Evolutionary conservation across 2,888 invertebrate genomes (phyloP).

Genomic region (Seladonia tumulorum): DNA sequence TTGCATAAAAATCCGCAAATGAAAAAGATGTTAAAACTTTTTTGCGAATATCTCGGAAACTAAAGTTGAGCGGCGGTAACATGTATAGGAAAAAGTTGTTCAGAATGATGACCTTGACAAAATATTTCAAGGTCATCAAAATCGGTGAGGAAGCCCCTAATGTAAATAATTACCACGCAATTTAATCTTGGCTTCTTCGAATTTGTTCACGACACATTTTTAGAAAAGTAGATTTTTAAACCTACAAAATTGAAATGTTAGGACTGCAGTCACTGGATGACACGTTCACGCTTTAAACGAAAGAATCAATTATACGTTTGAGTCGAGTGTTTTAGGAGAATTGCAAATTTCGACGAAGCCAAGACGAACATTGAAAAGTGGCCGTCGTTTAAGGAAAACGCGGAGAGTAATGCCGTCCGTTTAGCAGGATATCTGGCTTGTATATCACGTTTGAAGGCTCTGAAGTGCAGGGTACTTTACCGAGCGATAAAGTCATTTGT

Average conservation of each 20-base stretch:
- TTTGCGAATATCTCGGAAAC: no score
- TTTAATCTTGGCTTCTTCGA: no score
- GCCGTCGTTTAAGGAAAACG: neutral
- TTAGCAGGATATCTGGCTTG: slow-evolving; percentile 16
- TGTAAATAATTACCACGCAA: no score
- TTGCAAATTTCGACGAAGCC: neutral
- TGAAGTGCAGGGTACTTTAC: slow-evolving; percentile 1
- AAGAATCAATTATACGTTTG: neutral
- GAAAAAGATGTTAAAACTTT: no score
- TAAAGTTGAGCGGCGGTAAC: no score
- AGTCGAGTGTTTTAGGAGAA: neutral
- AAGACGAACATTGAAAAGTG: neutral
- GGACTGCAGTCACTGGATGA: neutral
- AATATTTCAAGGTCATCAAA: no score
- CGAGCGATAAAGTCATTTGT: slow-evolving; percentile 10
- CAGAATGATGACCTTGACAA: no score
- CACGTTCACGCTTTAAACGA: neutral
- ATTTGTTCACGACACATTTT: neutral
- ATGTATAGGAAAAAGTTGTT: no score
- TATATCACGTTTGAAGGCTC: slow-evolving; percentile 21
- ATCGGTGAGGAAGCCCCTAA: no score
- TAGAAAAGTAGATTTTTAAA: neutral
- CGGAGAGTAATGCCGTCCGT: neutral
- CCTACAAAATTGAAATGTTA: neutral
- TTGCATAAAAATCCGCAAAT: neutral